Evolutionary conservation across 2,888 invertebrate genomes (phyloP).

Genomic region (Lepidochitona cinerea): DNA sequence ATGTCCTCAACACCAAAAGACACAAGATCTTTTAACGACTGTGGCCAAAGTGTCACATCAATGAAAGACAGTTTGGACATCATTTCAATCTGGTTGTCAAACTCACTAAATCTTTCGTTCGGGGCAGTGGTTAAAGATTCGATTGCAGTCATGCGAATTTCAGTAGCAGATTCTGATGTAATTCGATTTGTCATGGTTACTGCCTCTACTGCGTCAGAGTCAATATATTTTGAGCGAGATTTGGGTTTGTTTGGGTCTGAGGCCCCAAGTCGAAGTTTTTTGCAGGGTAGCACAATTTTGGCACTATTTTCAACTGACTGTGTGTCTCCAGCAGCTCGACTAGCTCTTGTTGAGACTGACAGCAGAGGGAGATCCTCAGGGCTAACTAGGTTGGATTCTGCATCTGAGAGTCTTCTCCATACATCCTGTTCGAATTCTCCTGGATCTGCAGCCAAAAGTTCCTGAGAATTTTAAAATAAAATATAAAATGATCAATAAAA

Average conservation of each 20-base stretch:
- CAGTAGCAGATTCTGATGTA: not conserved
- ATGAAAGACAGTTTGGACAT: not conserved
- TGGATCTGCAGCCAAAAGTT: not conserved
- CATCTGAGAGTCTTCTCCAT: not conserved
- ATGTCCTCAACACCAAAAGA: not conserved
- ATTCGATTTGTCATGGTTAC: not conserved
- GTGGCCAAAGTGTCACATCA: not conserved
- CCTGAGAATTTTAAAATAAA: not conserved
- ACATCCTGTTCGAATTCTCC: not conserved
- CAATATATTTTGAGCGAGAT: not conserved
- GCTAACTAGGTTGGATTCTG: not conserved
- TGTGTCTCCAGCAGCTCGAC: not conserved
- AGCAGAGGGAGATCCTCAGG: not conserved
- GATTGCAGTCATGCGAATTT: not conserved
- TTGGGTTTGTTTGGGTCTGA: not conserved
- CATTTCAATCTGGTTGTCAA: not conserved
- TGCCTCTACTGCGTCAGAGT: not conserved
- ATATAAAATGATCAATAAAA: not conserved
- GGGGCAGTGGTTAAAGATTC: not conserved
- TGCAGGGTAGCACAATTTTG: not conserved
- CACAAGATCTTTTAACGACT: not conserved
- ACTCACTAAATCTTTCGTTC: not conserved
- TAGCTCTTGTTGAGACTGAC: not conserved
- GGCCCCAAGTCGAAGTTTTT: not conserved
- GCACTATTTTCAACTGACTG: not conserved